A percentile compares a stretch with the other conserved stretches of the same genome.
phyloP scores from a whole-genome alignment of 1,140 invertebrate species.

The Hylaeus volcanicus region DNA sequence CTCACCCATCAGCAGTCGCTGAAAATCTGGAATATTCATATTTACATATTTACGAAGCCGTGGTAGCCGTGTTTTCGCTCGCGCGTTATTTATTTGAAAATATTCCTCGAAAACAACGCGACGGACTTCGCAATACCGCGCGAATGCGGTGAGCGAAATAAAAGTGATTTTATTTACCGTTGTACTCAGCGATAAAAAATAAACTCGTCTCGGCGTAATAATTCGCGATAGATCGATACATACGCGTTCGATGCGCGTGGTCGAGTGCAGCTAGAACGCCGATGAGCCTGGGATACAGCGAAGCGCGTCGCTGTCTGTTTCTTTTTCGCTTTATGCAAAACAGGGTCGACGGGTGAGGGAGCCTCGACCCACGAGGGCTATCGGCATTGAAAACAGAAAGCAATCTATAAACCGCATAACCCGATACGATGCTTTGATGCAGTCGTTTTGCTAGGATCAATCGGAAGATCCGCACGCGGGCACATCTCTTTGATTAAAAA shows the following conservation, averaged over 20 bases:
- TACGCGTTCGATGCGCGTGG: neutral
- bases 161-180: constrained; percentile 18
- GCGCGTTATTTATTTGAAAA: neutral
- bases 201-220: constrained; percentile 5
- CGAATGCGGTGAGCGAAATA: neutral
- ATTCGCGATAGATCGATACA: neutral
- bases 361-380: neutral
- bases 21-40: neutral
- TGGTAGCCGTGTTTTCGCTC: no score
- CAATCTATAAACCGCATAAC: constrained; percentile 39
- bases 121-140: neutral
- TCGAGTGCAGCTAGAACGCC: neutral
- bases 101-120: neutral
- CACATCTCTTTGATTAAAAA: constrained; percentile 43
- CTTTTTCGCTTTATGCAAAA: constrained; percentile 37
- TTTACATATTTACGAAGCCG: neutral
- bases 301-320: neutral
- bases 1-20: no score
- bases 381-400: constrained; percentile 30
- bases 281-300: constrained; percentile 3
- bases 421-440: constrained; percentile 33
- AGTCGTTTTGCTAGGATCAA: constrained; percentile 20
- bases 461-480: constrained; percentile 15
- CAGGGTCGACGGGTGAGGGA: neutral
- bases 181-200: neutral